phyloP scores from a whole-genome alignment of 2,888 invertebrate species.

The Entomobrya proxima region DNA sequence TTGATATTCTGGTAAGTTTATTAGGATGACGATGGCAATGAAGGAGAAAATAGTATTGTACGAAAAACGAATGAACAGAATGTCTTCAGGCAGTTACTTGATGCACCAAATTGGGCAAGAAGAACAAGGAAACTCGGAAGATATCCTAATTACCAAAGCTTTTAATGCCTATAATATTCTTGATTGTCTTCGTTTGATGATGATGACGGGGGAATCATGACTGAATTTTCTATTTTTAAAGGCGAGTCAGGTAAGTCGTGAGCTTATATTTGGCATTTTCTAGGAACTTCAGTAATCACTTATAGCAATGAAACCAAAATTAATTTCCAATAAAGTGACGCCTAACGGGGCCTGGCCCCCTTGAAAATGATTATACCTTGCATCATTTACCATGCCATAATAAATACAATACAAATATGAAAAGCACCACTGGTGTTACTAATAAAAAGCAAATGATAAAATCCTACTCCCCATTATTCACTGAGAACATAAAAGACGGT shows the following conservation, averaged over 20 bases:
- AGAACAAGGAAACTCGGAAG: conserved; percentile 31
- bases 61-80: conserved; percentile 24
- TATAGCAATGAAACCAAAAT: neutral
- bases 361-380: conserved; percentile 39
- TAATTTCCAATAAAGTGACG: conserved; percentile 1
- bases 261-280: no score
- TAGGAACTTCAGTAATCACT: no score
- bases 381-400: conserved; percentile 10
- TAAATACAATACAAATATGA: neutral
- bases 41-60: neutral
- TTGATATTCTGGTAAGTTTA: neutral
- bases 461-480: neutral
- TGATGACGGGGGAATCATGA: conserved; percentile 5
- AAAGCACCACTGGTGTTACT: neutral
- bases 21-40: neutral
- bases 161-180: no score
- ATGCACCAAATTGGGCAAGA: conserved; percentile 55
- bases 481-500: conserved; percentile 2
- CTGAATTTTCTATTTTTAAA: neutral
- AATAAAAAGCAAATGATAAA: neutral
- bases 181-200: conserved; percentile 6
- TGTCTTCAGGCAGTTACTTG: conserved; percentile 42
- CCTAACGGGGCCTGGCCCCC: conserved; percentile 9
- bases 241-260: neutral
- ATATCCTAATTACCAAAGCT: conserved; percentile 57